Evolutionary conservation across 2,797 vertebrate species (phyloP).

Genomic region (Phalloptychus januarius): DNA sequence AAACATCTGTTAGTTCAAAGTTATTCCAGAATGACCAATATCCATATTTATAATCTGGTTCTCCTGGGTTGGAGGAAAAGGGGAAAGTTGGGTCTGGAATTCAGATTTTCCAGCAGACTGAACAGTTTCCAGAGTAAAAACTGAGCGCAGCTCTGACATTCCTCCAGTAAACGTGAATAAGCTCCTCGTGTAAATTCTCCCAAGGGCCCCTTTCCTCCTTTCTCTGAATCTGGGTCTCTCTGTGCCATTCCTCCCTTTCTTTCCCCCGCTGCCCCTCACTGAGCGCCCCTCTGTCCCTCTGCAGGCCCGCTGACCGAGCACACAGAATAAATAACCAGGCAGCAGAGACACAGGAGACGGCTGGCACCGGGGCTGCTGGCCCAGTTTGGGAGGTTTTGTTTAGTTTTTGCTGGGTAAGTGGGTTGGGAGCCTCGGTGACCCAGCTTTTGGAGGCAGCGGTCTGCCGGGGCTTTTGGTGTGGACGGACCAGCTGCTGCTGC

Average conservation of each 20-base stretch:
- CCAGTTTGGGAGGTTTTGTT: conserved; percentile 15
- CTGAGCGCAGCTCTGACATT: conserved; percentile 8
- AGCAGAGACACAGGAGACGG: conserved; percentile 51
- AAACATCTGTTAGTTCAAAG: neutral
- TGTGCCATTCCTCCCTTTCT: conserved; percentile 36
- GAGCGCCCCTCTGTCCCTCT: conserved; percentile 32
- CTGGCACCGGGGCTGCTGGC: conserved; percentile 50
- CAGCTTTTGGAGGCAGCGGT: conserved; percentile 44
- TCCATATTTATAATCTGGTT: neutral
- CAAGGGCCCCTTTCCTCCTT: conserved; percentile 6
- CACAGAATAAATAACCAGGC: conserved; percentile 57
- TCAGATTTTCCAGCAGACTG: neutral
- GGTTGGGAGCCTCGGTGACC: conserved; percentile 54
- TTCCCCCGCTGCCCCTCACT: conserved; percentile 36
- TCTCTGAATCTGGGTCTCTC: conserved; percentile 59
- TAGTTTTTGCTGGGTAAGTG: conserved; percentile 38
- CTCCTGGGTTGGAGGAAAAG: neutral
- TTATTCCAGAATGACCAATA: neutral
- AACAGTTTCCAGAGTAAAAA: neutral
- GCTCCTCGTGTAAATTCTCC: conserved; percentile 6
- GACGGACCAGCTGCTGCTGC: conserved; percentile 25
- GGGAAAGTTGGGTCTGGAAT: neutral
- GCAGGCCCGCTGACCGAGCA: conserved; percentile 60
- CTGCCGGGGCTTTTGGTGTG: conserved; percentile 25
- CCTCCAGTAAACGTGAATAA: neutral